Evolutionary conservation across 2,888 invertebrate species (phyloP).

Genomic region (Sicus ferrugineus): DNA sequence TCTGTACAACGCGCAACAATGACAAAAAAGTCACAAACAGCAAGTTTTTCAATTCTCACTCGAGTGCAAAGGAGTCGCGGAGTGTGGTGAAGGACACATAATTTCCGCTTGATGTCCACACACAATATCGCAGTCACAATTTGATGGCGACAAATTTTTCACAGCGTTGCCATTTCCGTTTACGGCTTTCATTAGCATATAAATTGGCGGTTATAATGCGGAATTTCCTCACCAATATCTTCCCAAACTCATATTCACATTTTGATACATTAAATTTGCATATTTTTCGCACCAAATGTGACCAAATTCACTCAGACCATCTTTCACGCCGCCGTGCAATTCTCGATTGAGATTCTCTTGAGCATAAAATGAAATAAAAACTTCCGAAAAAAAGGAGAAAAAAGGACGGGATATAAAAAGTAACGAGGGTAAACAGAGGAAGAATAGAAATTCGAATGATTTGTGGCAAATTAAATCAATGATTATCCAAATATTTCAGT

Average conservation of each 20-base stretch:
- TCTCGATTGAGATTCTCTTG: no score
- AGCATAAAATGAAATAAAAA: neutral
- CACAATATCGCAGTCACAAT: conserved; percentile 35
- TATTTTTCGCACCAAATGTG: conserved; percentile 22
- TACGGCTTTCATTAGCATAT: conserved; percentile 40
- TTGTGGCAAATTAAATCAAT: conserved; percentile 13
- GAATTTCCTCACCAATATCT: conserved; percentile 32
- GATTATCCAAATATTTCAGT: conserved; percentile 12
- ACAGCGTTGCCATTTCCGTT: conserved; percentile 36
- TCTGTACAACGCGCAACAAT: no score
- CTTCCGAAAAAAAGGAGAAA: neutral
- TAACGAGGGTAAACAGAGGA: neutral
- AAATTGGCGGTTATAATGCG: conserved; percentile 41
- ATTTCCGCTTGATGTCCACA: conserved; percentile 23
- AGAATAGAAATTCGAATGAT: neutral
- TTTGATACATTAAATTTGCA: conserved; percentile 34
- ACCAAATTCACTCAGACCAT: neutral
- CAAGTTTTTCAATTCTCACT: no score
- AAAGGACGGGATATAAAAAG: neutral
- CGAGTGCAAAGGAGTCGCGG: neutral
- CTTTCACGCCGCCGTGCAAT: neutral
- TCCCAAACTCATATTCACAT: conserved; percentile 32
- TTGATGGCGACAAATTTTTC: conserved; percentile 39
- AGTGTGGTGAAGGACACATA: conserved; percentile 12
- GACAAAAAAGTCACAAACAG: no score